Evolutionary conservation across 2,113 vertebrate species (phyloP).

Genomic region (Zosterops lateralis): DNA sequence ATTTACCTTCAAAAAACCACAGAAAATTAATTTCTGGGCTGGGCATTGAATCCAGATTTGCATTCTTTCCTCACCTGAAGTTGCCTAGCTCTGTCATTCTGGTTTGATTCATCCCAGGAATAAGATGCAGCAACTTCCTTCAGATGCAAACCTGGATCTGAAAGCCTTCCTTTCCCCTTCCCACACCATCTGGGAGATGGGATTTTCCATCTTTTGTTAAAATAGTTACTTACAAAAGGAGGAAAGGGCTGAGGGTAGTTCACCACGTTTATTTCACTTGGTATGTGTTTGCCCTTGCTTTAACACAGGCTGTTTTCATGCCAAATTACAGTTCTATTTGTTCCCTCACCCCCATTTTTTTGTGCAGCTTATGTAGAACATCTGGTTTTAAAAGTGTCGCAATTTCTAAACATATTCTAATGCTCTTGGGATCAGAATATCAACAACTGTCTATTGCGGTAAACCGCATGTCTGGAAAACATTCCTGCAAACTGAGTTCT

Average conservation of each 20-base stretch:
- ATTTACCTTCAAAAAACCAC: neutral
- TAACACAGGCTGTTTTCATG: conserved; percentile 36
- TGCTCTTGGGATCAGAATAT: conserved; percentile 81
- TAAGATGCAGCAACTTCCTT: conserved; percentile 14
- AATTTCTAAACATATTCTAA: conserved; percentile 87
- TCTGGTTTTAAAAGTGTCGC: conserved; percentile 85
- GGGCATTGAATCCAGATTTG: neutral
- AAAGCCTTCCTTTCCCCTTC: conserved; percentile 11
- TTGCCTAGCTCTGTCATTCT: conserved; percentile 21
- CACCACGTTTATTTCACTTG: conserved; percentile 40
- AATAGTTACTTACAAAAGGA: conserved; percentile 32
- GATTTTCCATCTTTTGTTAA: conserved; percentile 41
- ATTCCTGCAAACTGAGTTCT: conserved; percentile 78
- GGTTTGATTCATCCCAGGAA: conserved; percentile 27
- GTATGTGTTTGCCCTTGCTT: conserved; percentile 45
- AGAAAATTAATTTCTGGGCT: neutral
- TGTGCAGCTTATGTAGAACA: conserved; percentile 77
- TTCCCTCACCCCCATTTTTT: conserved; percentile 35
- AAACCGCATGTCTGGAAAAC: conserved; percentile 82
- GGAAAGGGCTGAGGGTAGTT: conserved; percentile 41
- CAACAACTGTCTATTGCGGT: conserved; percentile 83
- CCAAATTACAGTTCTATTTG: conserved; percentile 62
- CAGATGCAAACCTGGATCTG: neutral
- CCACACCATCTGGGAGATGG: conserved; percentile 24
- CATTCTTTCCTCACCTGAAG: neutral